Percentiles rank a stretch among this genome's conserved stretches.
Conservation (phyloP, 37 sponge, comb jelly and placozoan genomes). For the Corticium candelabrum region DNA sequence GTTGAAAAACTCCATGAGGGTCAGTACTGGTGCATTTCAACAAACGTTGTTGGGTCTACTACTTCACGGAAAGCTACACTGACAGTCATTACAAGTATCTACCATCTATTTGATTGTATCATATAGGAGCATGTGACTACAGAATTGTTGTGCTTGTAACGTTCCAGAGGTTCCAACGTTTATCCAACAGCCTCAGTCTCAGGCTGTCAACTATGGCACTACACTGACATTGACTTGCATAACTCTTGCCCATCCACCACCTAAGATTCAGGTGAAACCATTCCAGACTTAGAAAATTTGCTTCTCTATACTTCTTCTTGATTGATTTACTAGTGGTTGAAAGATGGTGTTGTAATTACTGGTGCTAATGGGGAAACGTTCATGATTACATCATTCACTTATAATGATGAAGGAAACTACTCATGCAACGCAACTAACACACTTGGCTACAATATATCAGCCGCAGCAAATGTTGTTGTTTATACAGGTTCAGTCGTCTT, state of each 20-base stretch:
- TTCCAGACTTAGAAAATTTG: neutral
- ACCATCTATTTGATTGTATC: too few species aligned
- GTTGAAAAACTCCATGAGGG: neutral
- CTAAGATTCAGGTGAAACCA: neutral
- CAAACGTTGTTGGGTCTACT: neutral
- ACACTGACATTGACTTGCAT: neutral
- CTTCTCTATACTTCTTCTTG: neutral
- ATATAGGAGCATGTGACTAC: too few species aligned
- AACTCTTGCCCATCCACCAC: neutral
- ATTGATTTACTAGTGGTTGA: neutral
- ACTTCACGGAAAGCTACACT: neutral
- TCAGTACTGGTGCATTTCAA: neutral
- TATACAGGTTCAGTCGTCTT: neutral
- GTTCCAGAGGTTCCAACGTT: neutral
- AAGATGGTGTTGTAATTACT: neutral
- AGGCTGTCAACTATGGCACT: neutral
- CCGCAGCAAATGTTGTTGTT: neutral
- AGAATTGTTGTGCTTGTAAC: neutral
- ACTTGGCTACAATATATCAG: neutral
- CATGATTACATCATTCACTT: neutral
- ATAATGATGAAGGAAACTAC: neutral
- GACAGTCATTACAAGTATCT: conserved; percentile 2
- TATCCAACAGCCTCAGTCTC: neutral
- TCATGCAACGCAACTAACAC: neutral
- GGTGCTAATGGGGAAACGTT: neutral